Evolutionary conservation across 1,140 invertebrate species (phyloP).

Genomic region (Pogonus chalceus): DNA sequence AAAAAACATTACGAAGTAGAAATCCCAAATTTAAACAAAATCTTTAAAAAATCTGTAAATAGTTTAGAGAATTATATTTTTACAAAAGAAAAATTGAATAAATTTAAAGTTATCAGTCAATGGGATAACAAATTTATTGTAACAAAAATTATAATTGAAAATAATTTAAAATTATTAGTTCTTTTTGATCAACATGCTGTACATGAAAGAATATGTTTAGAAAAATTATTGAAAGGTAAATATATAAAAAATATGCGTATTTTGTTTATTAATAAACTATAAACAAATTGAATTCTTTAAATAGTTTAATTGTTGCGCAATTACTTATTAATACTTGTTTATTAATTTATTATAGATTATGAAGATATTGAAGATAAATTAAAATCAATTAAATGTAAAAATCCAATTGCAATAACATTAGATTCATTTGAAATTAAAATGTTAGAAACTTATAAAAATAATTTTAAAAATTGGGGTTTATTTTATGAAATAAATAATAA

Average conservation of each 20-base stretch:
- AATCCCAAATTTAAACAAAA: slow-evolving; percentile 16
- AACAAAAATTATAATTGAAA: slow-evolving; percentile 22
- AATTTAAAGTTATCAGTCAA: slow-evolving; percentile 48
- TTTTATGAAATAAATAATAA: too few relatives aligned
- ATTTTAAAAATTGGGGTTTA: too few relatives aligned
- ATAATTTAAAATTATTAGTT: slow-evolving; percentile 37
- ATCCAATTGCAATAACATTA: too few relatives aligned
- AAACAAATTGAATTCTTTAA: not conserved
- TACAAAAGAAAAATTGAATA: slow-evolving; percentile 22
- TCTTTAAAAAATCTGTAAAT: slow-evolving; percentile 10
- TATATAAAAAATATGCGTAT: slow-evolving; percentile 9
- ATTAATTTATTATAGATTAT: slow-evolving; percentile 10
- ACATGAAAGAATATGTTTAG: slow-evolving; percentile 58
- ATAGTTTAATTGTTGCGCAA: not conserved
- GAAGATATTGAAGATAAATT: too few relatives aligned
- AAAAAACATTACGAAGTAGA: slow-evolving; percentile 22
- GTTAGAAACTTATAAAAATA: too few relatives aligned
- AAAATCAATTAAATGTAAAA: too few relatives aligned
- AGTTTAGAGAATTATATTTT: slow-evolving; percentile 16
- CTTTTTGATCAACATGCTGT: slow-evolving; percentile 70
- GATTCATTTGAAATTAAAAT: too few relatives aligned
- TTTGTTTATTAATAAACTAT: slow-evolving; percentile 9
- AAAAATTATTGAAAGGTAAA: slow-evolving; percentile 41
- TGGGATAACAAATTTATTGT: slow-evolving; percentile 61
- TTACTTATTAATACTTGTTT: not conserved